Evolutionary conservation across 1,140 invertebrate species (phyloP).

Genomic region (Spodoptera litura): DNA sequence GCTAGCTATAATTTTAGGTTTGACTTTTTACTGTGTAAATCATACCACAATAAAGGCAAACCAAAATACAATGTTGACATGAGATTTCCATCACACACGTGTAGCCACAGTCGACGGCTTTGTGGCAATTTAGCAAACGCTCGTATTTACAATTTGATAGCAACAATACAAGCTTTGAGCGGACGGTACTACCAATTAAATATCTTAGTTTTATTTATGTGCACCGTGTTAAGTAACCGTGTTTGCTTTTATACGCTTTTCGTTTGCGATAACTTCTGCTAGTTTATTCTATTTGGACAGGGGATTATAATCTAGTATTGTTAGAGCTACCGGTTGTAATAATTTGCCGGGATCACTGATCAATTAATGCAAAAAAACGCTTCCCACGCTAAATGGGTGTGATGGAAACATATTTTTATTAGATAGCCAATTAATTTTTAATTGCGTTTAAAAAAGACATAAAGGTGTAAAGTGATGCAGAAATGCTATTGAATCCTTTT

Average conservation of each 20-base stretch:
- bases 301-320: slow-evolving; percentile 48
- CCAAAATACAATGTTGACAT: slow-evolving; percentile 43
- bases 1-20: slow-evolving; percentile 17
- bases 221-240: slow-evolving; percentile 46
- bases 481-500: too few species aligned
- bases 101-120: slow-evolving; percentile 12
- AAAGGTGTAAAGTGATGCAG: too few species aligned
- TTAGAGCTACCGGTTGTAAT: slow-evolving; percentile 7
- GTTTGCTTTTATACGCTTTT: slow-evolving; percentile 50
- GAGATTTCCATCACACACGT: slow-evolving; percentile 42
- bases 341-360: background rate
- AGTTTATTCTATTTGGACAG: slow-evolving; percentile 46
- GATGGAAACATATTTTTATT: slow-evolving; percentile 1
- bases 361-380: slow-evolving; percentile 28
- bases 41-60: slow-evolving; percentile 42
- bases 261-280: slow-evolving; percentile 40
- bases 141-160: slow-evolving; percentile 46
- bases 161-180: slow-evolving; percentile 42
- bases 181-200: slow-evolving; percentile 50
- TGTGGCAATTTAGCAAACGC: slow-evolving; percentile 41
- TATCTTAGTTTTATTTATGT: slow-evolving; percentile 54
- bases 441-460: too few species aligned
- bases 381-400: background rate
- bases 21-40: slow-evolving; percentile 28
- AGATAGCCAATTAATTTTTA: too few species aligned